Evolutionary conservation across 2,797 vertebrate species (phyloP).

Genomic region (Acridotheres tristis): DNA sequence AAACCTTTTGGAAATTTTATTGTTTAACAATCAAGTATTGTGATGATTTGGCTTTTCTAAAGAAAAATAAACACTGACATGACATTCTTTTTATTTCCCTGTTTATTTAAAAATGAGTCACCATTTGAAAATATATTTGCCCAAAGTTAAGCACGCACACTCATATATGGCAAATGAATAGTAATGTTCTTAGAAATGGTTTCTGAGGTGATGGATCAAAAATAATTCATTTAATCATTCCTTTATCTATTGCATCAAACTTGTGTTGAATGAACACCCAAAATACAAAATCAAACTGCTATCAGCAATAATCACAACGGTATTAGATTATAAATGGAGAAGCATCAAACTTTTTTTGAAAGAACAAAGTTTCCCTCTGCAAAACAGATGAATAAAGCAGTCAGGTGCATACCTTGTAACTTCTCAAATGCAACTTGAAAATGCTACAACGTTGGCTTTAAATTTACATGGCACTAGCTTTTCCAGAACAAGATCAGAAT

Average conservation of each 20-base stretch:
- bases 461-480: slow-evolving; percentile 31
- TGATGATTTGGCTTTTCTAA: neutral
- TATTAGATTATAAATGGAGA: neutral
- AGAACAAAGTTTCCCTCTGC: neutral
- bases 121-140: neutral
- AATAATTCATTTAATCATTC: neutral
- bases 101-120: neutral
- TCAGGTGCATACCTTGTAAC: neutral
- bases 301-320: neutral
- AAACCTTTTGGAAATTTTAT: neutral
- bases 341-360: neutral
- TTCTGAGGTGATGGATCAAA: neutral
- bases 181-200: neutral
- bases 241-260: neutral
- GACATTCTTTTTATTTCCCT: fast-evolving
- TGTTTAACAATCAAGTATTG: neutral
- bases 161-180: neutral
- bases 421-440: neutral
- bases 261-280: neutral
- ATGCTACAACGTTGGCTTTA: neutral
- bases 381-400: neutral
- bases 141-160: fast-evolving
- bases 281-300: neutral
- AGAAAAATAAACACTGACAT: neutral
- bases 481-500: slow-evolving; percentile 42